Evolutionary conservation across 2,888 invertebrate genomes (phyloP), one percentile per base, ranked within the genome.

Genomic region (Mythimna pallens): DNA sequence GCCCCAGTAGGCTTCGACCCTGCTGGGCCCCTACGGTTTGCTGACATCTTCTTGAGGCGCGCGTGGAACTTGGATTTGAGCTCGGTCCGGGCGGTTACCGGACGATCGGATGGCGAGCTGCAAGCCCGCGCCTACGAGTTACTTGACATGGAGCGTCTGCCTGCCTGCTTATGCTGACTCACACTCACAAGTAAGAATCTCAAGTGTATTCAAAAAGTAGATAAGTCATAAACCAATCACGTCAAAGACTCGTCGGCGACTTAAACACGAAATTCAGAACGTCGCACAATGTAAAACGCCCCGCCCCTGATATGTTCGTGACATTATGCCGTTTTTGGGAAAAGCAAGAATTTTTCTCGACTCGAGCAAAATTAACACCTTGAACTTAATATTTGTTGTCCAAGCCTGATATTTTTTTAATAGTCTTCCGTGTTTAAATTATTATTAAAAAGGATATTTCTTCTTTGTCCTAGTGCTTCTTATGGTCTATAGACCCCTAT

Each of bases 291-390:
- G 73, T 89, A 87, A 89, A 87, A 2, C 66, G 20, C 70, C 76
- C 62, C 52, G 61, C 61, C 69, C 73, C 75, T 75, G 73, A 83
- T 81, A 70, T 81, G 93, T 89, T 94, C 94, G 82, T 95, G 95
- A 94, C 94, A 94, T 94, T 94, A 90, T 90, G 83, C 94, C 92
- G 87, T 92, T 93, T 94, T 94, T 92, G 95, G 94, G 88, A 92
- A 92, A 91, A 91, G 88, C 92, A 88, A 93, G 89, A 92, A 88
- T 92, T 91, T 47, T 92, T 89, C 89, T 84, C 87, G 83, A 64
- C 70, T 82, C 70, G 76, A 72, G 83, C 85, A 82, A 67, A 71
- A 73, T 73, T 54, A 9, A 54, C 36, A 72, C 94, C 94, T 93
- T 93, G 93, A 92, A 92, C 93, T 92, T 92, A 91, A 80, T 82